These are phyloP conservation scores for Cylas formicarius DNA, from an alignment of 1,140 invertebrate species.

Conservation along the genomic window DNA sequence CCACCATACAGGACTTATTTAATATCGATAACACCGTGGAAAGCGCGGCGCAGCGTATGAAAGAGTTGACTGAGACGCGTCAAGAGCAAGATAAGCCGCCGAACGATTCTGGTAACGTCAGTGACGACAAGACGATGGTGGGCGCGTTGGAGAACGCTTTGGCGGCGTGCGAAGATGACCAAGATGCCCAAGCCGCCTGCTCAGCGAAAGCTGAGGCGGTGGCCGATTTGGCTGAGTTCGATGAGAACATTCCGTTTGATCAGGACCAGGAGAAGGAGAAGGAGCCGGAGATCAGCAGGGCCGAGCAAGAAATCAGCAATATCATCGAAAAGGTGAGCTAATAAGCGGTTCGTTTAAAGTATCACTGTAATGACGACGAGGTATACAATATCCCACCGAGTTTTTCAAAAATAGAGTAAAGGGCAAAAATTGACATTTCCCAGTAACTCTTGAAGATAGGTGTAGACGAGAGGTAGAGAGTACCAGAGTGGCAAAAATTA, in stretches of 20 bases:
- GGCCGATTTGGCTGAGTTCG: conserved; percentile 92
- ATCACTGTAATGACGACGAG: too few species aligned
- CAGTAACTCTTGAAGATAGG: too few species aligned
- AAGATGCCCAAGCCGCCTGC: conserved; percentile 81
- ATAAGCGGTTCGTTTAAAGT: too few species aligned
- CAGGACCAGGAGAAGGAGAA: conserved; percentile 51
- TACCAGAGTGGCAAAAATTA: too few species aligned
- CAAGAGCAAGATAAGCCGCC: conserved; percentile 37
- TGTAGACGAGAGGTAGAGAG: too few species aligned
- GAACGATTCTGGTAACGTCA: conserved; percentile 18
- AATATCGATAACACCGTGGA: conserved; percentile 64
- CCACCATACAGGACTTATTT: conserved; percentile 90
- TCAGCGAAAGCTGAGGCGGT: conserved; percentile 87
- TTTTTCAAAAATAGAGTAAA: too few species aligned
- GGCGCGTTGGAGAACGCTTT: conserved; percentile 75
- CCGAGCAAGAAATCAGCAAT: conserved; percentile 74
- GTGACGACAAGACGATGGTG: conserved; percentile 54
- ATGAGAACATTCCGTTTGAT: conserved; percentile 90
- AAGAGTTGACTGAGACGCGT: conserved; percentile 49
- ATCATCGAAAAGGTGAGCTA: conserved; percentile 71
- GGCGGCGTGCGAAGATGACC: conserved; percentile 89
- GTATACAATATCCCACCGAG: too few species aligned
- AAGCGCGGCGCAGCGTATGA: conserved; percentile 52
- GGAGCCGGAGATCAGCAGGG: conserved; percentile 64
- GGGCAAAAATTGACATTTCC: too few species aligned